Evolutionary conservation across 2,888 invertebrate genomes (phyloP), one percentile per base, ranked within the genome.

Genomic region (Pomacea canaliculata): DNA sequence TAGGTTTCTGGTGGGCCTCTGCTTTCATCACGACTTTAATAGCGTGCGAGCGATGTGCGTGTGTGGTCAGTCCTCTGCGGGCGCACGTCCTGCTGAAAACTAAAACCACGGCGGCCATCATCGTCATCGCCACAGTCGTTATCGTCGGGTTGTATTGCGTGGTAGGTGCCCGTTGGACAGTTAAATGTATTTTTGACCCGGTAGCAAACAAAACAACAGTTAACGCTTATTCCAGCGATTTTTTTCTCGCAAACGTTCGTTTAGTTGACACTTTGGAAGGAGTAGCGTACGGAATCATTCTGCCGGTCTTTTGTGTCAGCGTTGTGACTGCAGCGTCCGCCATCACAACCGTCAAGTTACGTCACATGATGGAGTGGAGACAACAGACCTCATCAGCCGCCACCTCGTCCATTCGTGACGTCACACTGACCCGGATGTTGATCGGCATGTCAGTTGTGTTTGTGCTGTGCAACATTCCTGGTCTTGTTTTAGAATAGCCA

Each of bases 401-500:
- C 13, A 46, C 4, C 19, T 12, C 62, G 18, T 59, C 2, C 37
- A 7, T 46, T 19, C 49, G 66, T 27, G 72, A 73, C 27, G 56
- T 73, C 23, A 65, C 72, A 7, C 66, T 73, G 66, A 73, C 72
- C 66, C 63, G 65, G 46, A 66, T 73, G 72, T 51, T 73, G 56
- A 66, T 73, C 37, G 72, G 72, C 37, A 66, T 49, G 18, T 73
- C 72, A 4, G 37, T 73, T 12, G 8, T 73, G 4, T 73, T 66
- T 65, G 65, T 73, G 18, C 27, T 18, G 9, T 66, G 65, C 37
- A 37, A 37, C 10, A 56, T 27, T 27, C 72, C 72, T 68, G 37
- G 48, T 1, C 7, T 12, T 27, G 27, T 27, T 46, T 46, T 5
- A n/a, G 68, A 19, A 46, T 68, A 12, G 48, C 48, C 4, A 68